phyloP scores from a whole-genome alignment of 2,113 vertebrate species.

The Boulengeromyrus knoepffleri region DNA sequence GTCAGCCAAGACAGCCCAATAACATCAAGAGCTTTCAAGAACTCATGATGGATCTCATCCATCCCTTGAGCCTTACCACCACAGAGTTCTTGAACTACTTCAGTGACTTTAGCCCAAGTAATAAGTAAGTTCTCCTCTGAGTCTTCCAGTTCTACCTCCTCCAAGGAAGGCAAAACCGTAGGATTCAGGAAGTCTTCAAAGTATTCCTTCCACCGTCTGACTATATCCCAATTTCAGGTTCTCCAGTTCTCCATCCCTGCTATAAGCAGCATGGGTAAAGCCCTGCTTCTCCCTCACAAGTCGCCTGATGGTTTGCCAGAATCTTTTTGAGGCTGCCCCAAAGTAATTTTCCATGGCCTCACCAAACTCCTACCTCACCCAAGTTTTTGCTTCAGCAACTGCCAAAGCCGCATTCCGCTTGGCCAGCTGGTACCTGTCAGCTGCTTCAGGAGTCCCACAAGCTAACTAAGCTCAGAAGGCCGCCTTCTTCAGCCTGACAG shows the following conservation, averaged over 20 bases:
- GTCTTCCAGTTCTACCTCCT: background rate
- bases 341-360: background rate
- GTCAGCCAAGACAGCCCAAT: background rate
- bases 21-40: background rate
- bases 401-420: background rate
- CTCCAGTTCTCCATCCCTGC: background rate
- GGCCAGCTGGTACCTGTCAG: background rate
- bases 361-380: background rate
- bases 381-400: background rate
- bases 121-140: background rate
- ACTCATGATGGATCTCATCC: background rate
- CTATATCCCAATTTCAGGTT: background rate
- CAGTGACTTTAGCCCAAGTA: background rate
- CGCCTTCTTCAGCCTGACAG: background rate
- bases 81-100: background rate
- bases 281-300: background rate
- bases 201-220: background rate
- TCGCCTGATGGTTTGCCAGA: background rate
- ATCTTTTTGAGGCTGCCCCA: background rate
- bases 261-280: background rate
- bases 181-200: background rate
- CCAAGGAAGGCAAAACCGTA: background rate
- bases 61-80: background rate
- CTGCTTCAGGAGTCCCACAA: background rate
- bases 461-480: background rate